A percentile compares a stretch with the other conserved stretches of the same genome.
Evolutionary conservation across 2,888 invertebrate genomes (phyloP).

Genomic region (Xanthorhoe spadicearia): DNA sequence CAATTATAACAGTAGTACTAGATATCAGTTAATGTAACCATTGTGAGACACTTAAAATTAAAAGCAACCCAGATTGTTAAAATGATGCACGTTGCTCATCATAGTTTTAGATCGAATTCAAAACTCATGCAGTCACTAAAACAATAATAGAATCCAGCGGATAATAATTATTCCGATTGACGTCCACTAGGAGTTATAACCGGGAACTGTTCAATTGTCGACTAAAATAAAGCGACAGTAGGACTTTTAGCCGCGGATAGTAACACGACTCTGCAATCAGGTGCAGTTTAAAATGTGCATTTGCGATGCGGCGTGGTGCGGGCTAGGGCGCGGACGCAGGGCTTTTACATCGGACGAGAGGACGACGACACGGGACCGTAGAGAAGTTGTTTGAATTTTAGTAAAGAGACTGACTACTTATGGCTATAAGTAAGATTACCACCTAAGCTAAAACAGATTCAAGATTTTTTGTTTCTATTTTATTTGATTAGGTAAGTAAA

Average conservation of each 20-base stretch:
- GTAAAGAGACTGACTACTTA: neutral
- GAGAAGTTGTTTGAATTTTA: neutral
- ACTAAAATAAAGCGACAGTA: slow-evolving; percentile 73
- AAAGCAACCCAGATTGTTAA: neutral
- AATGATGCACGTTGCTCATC: neutral
- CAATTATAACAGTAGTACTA: neutral
- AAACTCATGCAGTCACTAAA: slow-evolving; percentile 27
- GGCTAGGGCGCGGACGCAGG: slow-evolving; percentile 74
- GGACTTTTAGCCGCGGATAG: slow-evolving; percentile 76
- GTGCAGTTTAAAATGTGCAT: slow-evolving; percentile 84
- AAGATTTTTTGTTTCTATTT: too few species aligned
- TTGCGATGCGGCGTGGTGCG: slow-evolving; percentile 73
- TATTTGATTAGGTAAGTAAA: too few species aligned
- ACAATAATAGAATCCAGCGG: slow-evolving; percentile 34
- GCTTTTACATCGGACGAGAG: slow-evolving; percentile 11
- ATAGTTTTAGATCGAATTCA: slow-evolving; percentile 1
- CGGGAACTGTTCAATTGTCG: slow-evolving; percentile 58
- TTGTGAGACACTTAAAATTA: neutral
- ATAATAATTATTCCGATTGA: slow-evolving; percentile 44
- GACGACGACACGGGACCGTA: slow-evolving; percentile 2
- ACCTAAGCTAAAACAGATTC: too few species aligned
- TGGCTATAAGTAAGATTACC: too few species aligned
- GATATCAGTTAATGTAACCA: neutral
- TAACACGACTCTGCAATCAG: slow-evolving; percentile 83
- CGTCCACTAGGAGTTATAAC: slow-evolving; percentile 52